These are phyloP conservation scores for Panurus biarmicus DNA, from an alignment of 2,113 vertebrate genomes.

Conservation along the genomic window DNA sequence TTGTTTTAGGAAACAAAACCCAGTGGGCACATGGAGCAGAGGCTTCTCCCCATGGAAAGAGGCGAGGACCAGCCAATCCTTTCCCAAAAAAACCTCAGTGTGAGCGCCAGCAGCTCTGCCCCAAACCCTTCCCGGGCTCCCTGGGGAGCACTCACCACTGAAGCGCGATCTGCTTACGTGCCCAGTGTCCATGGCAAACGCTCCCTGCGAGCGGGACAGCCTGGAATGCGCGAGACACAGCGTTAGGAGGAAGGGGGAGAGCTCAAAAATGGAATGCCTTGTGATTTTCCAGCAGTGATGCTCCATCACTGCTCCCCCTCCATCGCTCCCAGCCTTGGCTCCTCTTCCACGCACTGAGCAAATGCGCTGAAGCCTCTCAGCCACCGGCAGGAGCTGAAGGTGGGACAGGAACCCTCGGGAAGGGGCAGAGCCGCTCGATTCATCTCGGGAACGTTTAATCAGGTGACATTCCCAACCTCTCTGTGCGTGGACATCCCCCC, in stretches of 20 bases:
- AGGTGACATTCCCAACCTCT: not conserved
- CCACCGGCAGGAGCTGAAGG: not conserved
- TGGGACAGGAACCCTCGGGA: not conserved
- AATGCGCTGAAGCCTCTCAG: not conserved
- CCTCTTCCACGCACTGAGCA: not conserved
- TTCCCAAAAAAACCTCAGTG: not conserved
- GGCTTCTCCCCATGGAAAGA: not conserved
- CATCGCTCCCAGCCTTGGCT: not conserved
- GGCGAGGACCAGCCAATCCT: not conserved
- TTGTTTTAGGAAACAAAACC: rapidly evolving
- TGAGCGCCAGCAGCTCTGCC: not conserved
- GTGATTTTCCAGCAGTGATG: not conserved
- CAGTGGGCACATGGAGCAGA: rapidly evolving
- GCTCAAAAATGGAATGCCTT: rapidly evolving
- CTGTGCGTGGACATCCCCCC: rapidly evolving
- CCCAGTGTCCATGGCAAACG: not conserved
- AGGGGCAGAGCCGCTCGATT: not conserved
- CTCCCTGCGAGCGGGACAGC: not conserved
- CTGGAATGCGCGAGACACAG: rapidly evolving
- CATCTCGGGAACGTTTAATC: rapidly evolving
- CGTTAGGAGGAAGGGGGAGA: rapidly evolving
- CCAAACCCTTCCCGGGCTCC: not conserved
- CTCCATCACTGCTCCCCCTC: not conserved
- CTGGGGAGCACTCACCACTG: not conserved
- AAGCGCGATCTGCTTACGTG: not conserved